Conservation (phyloP, 2,888 invertebrate genomes). For the Pristionchus fissidentatus region DNA sequence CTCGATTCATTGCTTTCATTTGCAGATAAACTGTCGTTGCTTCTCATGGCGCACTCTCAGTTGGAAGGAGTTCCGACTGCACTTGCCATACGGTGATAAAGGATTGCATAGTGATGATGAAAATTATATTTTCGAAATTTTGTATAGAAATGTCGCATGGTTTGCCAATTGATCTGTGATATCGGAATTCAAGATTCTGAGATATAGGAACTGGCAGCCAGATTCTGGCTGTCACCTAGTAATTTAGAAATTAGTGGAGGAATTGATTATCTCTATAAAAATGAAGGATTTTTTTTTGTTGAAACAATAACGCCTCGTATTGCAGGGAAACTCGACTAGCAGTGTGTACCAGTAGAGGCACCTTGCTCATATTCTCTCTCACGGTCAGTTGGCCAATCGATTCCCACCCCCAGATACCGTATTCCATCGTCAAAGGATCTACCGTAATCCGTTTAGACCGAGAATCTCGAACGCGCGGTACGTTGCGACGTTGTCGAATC, state of each 20-base stretch:
- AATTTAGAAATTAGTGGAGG: too few relatives aligned
- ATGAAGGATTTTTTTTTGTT: too few relatives aligned
- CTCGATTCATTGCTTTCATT: neutral
- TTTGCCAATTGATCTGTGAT: too few relatives aligned
- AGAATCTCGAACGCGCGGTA: conserved; percentile 60
- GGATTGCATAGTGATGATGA: too few relatives aligned
- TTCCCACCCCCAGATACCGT: neutral
- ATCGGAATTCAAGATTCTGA: too few relatives aligned
- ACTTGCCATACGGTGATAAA: conserved; percentile 56
- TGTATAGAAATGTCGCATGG: too few relatives aligned
- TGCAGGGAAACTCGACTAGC: conserved; percentile 53
- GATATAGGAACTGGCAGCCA: too few relatives aligned
- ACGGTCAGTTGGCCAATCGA: neutral
- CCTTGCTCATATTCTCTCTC: conserved; percentile 64
- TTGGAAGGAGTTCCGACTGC: conserved; percentile 32
- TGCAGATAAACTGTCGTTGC: conserved; percentile 44
- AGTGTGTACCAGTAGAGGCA: conserved; percentile 67
- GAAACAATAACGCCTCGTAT: too few relatives aligned
- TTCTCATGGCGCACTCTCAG: conserved; percentile 43
- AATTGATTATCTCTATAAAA: too few relatives aligned
- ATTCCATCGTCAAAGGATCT: neutral
- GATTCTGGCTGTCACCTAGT: too few relatives aligned
- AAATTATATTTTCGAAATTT: neutral
- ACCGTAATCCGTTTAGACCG: conserved; percentile 22
- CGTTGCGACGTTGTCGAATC: conserved; percentile 56